phyloP scores from a whole-genome alignment of 1,140 invertebrate genomes.

The Drosophila arawakana region DNA sequence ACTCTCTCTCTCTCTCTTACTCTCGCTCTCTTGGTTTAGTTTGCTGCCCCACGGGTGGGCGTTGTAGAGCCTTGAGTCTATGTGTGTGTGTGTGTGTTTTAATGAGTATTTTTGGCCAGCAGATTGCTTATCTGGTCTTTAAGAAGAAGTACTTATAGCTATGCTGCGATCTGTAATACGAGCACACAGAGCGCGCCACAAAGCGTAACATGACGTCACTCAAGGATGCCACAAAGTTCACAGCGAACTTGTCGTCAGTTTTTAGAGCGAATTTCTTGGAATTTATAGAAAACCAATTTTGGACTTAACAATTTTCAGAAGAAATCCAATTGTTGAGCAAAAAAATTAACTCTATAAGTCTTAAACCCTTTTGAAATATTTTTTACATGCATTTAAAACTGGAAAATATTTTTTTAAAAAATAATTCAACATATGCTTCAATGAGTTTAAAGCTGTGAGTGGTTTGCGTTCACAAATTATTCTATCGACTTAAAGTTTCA shows the following conservation, averaged over 20 bases:
- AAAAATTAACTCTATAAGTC: no score
- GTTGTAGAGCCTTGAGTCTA: constrained; percentile 59
- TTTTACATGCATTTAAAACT: not conserved
- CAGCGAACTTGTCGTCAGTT: not conserved
- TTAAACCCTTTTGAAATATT: not conserved
- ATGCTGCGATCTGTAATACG: constrained; percentile 20
- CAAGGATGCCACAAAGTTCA: constrained; percentile 63
- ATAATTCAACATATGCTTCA: no score
- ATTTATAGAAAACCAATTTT: no score
- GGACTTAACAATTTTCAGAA: not conserved
- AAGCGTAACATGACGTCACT: constrained; percentile 60
- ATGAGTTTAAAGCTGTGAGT: not conserved
- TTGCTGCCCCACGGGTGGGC: constrained; percentile 25
- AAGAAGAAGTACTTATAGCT: constrained; percentile 30
- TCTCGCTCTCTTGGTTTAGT: not conserved
- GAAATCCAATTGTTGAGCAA: no score
- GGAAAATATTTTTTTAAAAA: not conserved
- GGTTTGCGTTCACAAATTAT: no score
- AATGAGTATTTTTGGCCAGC: constrained; percentile 69
- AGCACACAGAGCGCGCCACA: constrained; percentile 35
- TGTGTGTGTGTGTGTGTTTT: constrained; percentile 27
- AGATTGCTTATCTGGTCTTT: constrained; percentile 69
- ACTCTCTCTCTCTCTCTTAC: not conserved
- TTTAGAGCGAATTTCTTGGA: not conserved
- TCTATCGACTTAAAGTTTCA: no score